Evolutionary conservation across 2,888 invertebrate genomes (phyloP), one percentile per base, ranked within the genome.

Genomic region (Tiphia femorata): DNA sequence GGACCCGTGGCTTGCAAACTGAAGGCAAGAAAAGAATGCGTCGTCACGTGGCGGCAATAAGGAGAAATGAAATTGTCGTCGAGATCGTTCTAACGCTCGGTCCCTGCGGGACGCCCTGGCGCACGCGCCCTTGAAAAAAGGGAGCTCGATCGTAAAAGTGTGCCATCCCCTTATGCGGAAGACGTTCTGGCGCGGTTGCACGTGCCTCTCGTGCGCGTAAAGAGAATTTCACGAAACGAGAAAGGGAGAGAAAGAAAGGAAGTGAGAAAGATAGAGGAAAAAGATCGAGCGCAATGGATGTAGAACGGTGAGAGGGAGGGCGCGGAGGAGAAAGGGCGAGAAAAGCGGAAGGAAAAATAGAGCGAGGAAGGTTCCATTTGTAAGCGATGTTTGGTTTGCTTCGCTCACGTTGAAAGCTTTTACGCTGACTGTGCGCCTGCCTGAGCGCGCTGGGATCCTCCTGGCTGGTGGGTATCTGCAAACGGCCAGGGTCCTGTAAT

Each of bases 341-440:
- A 33, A 47, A 47, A 21, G 20, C 20, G 17, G 29, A 21, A n/a
- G 37, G 41, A 37, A 49, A 49, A 62, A 67, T 64, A 64, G 50
- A 60, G 58, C 50, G 58, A 52, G 52, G 61, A 51, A 58, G 56
- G 61, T 62, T 73, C 73, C 72, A 73, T 76, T 73, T 68, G 77
- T 73, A 72, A 72, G 61, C 66, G 58, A 73, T 76, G 77, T 75
- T 77, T 74, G 71, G 69, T 74, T 70, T 76, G 67, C 69, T 62
- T 64, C 65, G 60, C 53, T 63, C 41, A 58, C 62, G 69, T 49
- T 75, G 75, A 75, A 77, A 77, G 77, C 75, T 78, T 78, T 78
- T 74, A 68, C 73, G 58, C 60, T 53, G 51, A 14, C 33, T 33
- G 3, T 33, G 33, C 33, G 12, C 12, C 14, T n/a, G n/a, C 33